Evolutionary conservation across 92 coral and sea anemone species (phyloP), one percentile per base, ranked within the genome.

Genomic region (Palythoa grandis): DNA sequence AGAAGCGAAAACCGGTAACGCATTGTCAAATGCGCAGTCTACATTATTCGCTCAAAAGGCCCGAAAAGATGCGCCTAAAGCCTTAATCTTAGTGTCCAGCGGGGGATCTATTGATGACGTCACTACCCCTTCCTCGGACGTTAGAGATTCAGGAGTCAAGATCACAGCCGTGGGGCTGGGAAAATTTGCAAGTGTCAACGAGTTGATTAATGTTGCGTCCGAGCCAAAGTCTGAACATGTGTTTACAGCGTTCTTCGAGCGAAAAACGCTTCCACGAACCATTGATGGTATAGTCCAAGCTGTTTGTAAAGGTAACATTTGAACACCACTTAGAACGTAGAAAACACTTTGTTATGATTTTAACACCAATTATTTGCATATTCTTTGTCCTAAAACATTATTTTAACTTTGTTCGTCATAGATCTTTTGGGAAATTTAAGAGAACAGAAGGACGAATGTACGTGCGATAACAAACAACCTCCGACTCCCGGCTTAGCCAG

Each of bases 161-260:
- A 83, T 93, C 39, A 93, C 95, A 16, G 82, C 95, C 35, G 84
- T 94, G 43, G 98, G 98, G 12, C 87, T 94, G 39, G 98, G 98
- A 5, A 94, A 92, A 69, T 85, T 92, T 50, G 98, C 98, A 15
- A 92, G 93, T 22, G 92, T 94, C 50, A 92, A 91, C 54, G 98
- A 94, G 75, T 72, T 94, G 70, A 94, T 94, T 29, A 92, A 93
- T 57, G 84, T 90, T 52, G 95, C 98, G 29, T 94, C 98, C 2
- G 98, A 94, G 68, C 98, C 98, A 3, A 94, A 94, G 83, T 88
- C 98, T 22, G 95, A 89, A 22, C 98, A 94, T 85, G 98, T 94
- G 60, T 94, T 92, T 70, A 92, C 98, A 16, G 98, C 95, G 37
- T 94, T 94, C 90, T 87, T 94, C 17, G 85, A 80, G 48, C 72